phyloP scores from a whole-genome alignment of 2,888 invertebrate species.

The Cephus pygmeus region DNA sequence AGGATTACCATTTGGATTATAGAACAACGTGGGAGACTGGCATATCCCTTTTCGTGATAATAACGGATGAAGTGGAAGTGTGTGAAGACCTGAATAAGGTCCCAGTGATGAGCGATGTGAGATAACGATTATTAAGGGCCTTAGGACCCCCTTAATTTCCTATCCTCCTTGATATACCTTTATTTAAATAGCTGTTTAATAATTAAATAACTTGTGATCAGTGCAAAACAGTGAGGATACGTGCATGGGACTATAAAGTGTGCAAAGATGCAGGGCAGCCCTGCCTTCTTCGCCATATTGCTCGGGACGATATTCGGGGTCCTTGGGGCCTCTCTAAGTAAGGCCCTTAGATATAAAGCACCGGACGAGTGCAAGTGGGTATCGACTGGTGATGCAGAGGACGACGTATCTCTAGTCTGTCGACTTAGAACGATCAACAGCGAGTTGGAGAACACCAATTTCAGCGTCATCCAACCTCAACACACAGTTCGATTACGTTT shows the following conservation, averaged over 20 bases:
- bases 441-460: slow-evolving; percentile 84
- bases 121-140: slow-evolving; percentile 29
- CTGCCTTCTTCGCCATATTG: slow-evolving; percentile 71
- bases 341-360: slow-evolving; percentile 77
- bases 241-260: slow-evolving; percentile 26
- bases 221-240: slow-evolving; percentile 13
- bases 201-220: background rate
- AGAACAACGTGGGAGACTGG: background rate
- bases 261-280: slow-evolving; percentile 66
- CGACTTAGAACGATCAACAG: slow-evolving; percentile 82
- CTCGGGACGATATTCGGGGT: slow-evolving; percentile 73
- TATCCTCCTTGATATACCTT: background rate
- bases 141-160: slow-evolving; percentile 7
- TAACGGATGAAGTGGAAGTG: slow-evolving; percentile 6
- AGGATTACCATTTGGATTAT: slow-evolving; percentile 24
- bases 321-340: slow-evolving; percentile 72
- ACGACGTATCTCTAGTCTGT: slow-evolving; percentile 79
- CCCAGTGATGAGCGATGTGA: slow-evolving; percentile 34
- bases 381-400: slow-evolving; percentile 74
- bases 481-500: slow-evolving; percentile 81
- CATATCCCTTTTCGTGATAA: background rate
- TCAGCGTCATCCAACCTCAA: slow-evolving; percentile 85
- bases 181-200: background rate
- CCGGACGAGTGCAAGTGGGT: slow-evolving; percentile 87
- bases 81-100: slow-evolving; percentile 1